These are phyloP conservation scores for Miltochrista miniata DNA, from an alignment of 2,888 invertebrate species.

Conservation along the genomic window DNA sequence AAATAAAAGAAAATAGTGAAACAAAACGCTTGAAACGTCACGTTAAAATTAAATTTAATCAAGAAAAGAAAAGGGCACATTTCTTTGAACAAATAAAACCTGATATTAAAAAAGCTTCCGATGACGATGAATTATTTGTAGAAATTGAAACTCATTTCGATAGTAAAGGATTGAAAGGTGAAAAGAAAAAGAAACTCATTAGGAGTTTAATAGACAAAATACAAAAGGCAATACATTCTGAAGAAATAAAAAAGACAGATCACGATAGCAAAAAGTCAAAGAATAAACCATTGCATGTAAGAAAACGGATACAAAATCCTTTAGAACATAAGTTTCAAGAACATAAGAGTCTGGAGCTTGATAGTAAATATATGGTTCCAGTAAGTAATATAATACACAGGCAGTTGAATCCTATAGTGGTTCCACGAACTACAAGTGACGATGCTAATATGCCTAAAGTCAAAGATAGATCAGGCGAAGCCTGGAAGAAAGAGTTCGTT, in stretches of 20 bases:
- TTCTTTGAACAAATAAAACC: slow-evolving; percentile 13
- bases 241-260: slow-evolving; percentile 16
- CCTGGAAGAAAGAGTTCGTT: slow-evolving; percentile 43
- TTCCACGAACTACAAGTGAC: slow-evolving; percentile 46
- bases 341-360: slow-evolving; percentile 24
- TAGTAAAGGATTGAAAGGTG: slow-evolving; percentile 64
- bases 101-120: slow-evolving; percentile 38
- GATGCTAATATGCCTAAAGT: slow-evolving; percentile 37
- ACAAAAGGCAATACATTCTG: slow-evolving; percentile 62
- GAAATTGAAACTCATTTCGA: slow-evolving; percentile 78
- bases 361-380: slow-evolving; percentile 39
- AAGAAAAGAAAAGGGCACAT: background rate
- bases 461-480: slow-evolving; percentile 41
- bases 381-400: slow-evolving; percentile 42
- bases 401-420: slow-evolving; percentile 56
- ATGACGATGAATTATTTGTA: slow-evolving; percentile 68
- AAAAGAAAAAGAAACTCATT: slow-evolving; percentile 67
- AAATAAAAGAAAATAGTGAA: slow-evolving; percentile 15
- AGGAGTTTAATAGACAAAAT: slow-evolving; percentile 66
- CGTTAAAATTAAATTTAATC: slow-evolving; percentile 53
- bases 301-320: slow-evolving; percentile 62
- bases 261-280: slow-evolving; percentile 33
- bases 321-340: slow-evolving; percentile 41
- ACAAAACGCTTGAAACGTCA: slow-evolving; percentile 60
- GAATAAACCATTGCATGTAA: slow-evolving; percentile 48